Conservation (phyloP, 2,797 vertebrate genomes). For the Pipistrellus nathusii region DNA sequence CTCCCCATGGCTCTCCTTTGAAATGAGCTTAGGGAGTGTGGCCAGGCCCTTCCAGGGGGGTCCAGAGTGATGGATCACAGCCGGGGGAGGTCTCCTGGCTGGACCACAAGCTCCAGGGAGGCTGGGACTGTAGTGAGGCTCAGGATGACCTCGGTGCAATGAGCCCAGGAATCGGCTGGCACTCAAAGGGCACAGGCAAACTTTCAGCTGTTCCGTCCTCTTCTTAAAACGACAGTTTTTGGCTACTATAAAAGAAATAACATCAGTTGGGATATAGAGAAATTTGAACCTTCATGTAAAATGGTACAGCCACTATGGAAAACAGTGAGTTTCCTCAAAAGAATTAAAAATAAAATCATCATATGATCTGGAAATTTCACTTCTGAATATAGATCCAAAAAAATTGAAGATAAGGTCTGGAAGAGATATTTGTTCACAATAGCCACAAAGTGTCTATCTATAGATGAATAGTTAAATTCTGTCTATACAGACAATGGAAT, state of each 20-base stretch:
- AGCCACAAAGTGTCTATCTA: background rate
- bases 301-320: background rate
- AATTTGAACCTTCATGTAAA: background rate
- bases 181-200: background rate
- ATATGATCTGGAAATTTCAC: background rate
- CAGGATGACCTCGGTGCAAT: background rate
- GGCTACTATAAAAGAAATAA: background rate
- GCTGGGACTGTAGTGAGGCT: background rate
- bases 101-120: background rate
- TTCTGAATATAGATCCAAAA: background rate
- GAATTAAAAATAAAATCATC: background rate
- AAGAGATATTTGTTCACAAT: background rate
- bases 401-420: background rate
- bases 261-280: background rate
- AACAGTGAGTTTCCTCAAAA: background rate
- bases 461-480: background rate
- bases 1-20: background rate
- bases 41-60: background rate
- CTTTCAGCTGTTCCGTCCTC: background rate
- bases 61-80: background rate
- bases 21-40: background rate
- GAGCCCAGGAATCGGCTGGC: background rate
- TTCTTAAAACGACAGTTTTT: conserved; percentile 2
- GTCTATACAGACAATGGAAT: background rate
- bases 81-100: background rate